Evolutionary conservation across 2,113 vertebrate species (phyloP), one percentile per base, ranked within the genome.

Genomic region (Misgurnus anguillicaudatus): DNA sequence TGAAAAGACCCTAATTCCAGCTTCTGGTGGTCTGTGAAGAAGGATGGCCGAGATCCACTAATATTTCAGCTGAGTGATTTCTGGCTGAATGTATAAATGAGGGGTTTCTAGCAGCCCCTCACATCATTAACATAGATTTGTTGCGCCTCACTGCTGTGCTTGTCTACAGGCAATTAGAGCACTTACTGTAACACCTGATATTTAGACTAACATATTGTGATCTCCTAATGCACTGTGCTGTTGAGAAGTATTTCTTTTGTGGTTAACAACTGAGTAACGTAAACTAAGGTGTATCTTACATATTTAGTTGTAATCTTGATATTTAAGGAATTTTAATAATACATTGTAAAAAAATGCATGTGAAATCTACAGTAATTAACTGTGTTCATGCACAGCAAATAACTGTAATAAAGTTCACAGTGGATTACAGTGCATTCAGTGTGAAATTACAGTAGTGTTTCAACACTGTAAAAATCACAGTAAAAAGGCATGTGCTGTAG

Each of bases 81-180:
- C 78, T 78, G 84, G 68, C 68, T 77, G 47, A 17, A 77, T 77
- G 78, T 82, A 74, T 78, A 85, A 82, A 82, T 82, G 77, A 82
- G 64, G 66, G 77, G 69, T 80, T 80, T 77, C 82, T 57, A 74
- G 78, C 60, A 51, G 65, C 78, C 73, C 65, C 41, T 39, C 80
- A 82, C 79, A 57, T 80, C 76, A 83, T 83, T 83, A 83, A 78
- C 84, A 85, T 77, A 83, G 74, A 85, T 85, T 85, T 82, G 77
- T 78, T 38, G 24, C 74, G 71, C 78, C 84, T 85, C 78, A 75
- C 68, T 78, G 69, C 78, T 68, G 74, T 61, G 79, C 77, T 78
- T 69, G 80, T 80, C 83, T 77, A 55, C 48, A 11, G 78, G 72
- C 81, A 85, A 85, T 85, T 85, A 85, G 48, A 47, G 31, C 63